Percentiles rank a stretch among this genome's conserved stretches.
Evolutionary conservation across 2,113 vertebrate species (phyloP).

Genomic region (Sorex araneus): DNA sequence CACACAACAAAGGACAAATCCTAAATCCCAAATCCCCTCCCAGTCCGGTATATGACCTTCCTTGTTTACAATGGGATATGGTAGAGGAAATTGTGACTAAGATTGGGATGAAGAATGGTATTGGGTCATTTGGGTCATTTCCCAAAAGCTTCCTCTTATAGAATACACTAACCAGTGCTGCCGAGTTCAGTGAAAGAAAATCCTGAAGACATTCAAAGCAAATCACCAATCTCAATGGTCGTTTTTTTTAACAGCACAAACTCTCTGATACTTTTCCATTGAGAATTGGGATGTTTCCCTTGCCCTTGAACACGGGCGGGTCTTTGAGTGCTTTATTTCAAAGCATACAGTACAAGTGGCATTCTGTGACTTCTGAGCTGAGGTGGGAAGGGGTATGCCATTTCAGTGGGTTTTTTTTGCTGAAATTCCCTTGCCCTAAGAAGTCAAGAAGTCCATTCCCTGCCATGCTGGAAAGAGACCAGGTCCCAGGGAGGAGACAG

Average conservation of each 20-base stretch:
- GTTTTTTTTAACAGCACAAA: background rate
- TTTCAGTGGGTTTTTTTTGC: background rate
- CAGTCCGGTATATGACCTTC: background rate
- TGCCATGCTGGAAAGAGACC: background rate
- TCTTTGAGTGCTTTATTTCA: background rate
- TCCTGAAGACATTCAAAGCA: background rate
- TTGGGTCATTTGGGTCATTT: no score
- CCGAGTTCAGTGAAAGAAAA: slow-evolving; percentile 36
- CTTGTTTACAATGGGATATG: background rate
- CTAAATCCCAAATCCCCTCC: no score
- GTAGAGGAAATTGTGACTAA: background rate
- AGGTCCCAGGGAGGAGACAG: background rate
- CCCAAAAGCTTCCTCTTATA: background rate
- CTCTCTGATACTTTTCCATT: background rate
- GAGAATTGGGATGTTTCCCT: background rate
- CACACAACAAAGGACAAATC: no score
- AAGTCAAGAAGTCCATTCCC: background rate
- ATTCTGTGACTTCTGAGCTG: background rate
- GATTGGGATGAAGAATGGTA: background rate
- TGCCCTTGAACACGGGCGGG: background rate
- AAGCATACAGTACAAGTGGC: background rate
- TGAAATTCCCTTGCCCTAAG: background rate
- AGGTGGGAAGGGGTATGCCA: background rate
- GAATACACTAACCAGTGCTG: background rate
- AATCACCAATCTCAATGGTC: background rate